phyloP scores from a whole-genome alignment of 1,140 invertebrate species.

The Trachymyrmex septentrionalis region DNA sequence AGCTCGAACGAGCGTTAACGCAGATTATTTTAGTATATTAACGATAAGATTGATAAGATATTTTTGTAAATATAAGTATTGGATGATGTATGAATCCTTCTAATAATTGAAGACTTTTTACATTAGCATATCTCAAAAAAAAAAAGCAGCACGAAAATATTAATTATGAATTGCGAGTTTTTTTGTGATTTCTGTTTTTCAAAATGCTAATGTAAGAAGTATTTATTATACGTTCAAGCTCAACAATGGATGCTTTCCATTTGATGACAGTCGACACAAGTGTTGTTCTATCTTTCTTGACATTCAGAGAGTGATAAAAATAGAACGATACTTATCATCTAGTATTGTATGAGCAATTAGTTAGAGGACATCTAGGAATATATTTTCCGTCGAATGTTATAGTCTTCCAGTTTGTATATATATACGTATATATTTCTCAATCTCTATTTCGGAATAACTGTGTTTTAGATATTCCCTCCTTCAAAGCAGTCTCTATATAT shows the following conservation, averaged over 20 bases:
- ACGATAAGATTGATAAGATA: slow-evolving; percentile 1
- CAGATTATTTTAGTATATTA: slow-evolving; percentile 22
- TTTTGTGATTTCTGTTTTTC: background rate
- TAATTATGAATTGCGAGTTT: background rate
- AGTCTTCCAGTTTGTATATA: slow-evolving; percentile 13
- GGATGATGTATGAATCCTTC: background rate
- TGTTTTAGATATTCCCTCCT: background rate
- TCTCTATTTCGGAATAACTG: background rate
- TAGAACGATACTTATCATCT: no score
- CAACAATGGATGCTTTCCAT: background rate
- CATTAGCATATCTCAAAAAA: slow-evolving; percentile 1
- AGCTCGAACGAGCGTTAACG: background rate
- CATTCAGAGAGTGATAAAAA: no score
- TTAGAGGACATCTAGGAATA: background rate
- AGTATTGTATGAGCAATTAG: background rate
- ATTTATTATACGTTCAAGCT: background rate
- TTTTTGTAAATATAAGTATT: slow-evolving; percentile 20
- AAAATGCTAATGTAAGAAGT: slow-evolving; percentile 2
- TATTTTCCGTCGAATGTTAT: slow-evolving; percentile 22
- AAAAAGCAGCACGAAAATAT: background rate
- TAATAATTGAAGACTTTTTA: slow-evolving; percentile 11
- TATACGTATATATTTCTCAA: background rate
- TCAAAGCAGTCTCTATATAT: background rate
- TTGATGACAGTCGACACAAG: no score
- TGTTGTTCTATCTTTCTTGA: no score